Percentiles rank a stretch among this genome's conserved stretches.
Evolutionary conservation across 2,113 vertebrate species (phyloP).

Genomic region (Sebastes fasciatus): DNA sequence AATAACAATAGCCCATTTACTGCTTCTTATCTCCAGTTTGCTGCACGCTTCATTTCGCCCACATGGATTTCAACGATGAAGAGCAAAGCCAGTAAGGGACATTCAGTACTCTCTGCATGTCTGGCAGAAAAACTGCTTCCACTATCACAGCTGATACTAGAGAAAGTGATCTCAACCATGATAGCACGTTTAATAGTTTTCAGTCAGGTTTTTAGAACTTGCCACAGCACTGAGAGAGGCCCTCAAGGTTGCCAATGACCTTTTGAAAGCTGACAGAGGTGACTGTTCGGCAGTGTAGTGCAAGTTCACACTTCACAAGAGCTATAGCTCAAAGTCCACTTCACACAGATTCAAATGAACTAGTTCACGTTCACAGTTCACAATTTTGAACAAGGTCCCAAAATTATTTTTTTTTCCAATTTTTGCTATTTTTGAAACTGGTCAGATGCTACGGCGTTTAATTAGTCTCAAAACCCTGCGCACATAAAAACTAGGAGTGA

Average conservation of each 20-base stretch:
- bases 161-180: background rate
- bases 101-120: constrained; percentile 19
- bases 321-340: background rate
- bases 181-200: background rate
- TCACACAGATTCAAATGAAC: background rate
- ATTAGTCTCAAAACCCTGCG: too few species aligned
- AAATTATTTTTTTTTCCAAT: too few species aligned
- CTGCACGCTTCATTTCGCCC: constrained; percentile 9
- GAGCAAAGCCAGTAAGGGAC: constrained; percentile 12
- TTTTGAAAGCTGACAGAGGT: background rate
- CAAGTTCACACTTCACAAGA: background rate
- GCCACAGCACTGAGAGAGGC: background rate
- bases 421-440: too few species aligned
- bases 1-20: constrained; percentile 19
- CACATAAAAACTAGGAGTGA: too few species aligned
- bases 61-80: constrained; percentile 34
- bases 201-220: background rate
- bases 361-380: too few species aligned
- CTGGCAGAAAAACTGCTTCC: background rate
- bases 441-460: too few species aligned
- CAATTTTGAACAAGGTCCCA: background rate
- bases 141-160: background rate
- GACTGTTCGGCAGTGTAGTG: background rate
- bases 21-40: constrained; percentile 25
- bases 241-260: background rate